Evolutionary conservation across 2,797 vertebrate genomes (phyloP).

Genomic region (Notolabrus celidotus): DNA sequence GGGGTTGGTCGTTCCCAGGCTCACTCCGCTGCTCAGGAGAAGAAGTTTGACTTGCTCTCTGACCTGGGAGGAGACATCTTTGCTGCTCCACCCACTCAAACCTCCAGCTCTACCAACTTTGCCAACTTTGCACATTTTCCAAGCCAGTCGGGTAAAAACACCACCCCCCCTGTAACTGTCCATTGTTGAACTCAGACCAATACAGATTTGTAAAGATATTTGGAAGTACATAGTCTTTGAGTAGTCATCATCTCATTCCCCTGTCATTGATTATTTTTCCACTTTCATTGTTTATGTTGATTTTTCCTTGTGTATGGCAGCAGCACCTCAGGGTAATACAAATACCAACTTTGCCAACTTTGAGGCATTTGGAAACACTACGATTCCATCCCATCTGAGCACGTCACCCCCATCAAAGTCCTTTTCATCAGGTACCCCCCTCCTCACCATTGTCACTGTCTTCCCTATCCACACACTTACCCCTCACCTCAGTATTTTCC

Average conservation of each 20-base stretch:
- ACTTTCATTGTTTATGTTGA: conserved; percentile 81
- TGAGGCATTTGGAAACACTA: conserved; percentile 98
- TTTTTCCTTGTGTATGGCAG: conserved; percentile 82
- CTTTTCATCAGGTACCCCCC: conserved; percentile 79
- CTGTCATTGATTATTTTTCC: conserved; percentile 66
- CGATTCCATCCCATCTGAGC: conserved; percentile 95
- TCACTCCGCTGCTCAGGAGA: conserved; percentile 89
- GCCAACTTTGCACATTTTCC: conserved; percentile 99
- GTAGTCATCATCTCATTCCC: conserved; percentile 40
- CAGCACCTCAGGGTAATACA: conserved; percentile 94
- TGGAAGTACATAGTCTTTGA: neutral
- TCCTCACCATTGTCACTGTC: conserved; percentile 24
- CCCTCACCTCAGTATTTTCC: conserved; percentile 1
- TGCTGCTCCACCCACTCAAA: conserved; percentile 88
- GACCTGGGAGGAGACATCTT: conserved; percentile 98
- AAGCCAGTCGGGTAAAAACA: conserved; percentile 92
- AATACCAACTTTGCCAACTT: conserved; percentile 99
- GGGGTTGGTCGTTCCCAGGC: conserved; percentile 88
- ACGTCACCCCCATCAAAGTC: conserved; percentile 90
- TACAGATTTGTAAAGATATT: neutral
- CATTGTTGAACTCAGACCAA: conserved; percentile 1
- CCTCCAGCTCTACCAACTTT: conserved; percentile 92
- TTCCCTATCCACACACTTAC: conserved; percentile 31
- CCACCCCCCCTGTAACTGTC: neutral
- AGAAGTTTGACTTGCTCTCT: conserved; percentile 96